A percentile compares a stretch with the other conserved stretches of the same genome.
Conservation (phyloP, 2,888 invertebrate genomes). For the Spicauda simplicius region DNA sequence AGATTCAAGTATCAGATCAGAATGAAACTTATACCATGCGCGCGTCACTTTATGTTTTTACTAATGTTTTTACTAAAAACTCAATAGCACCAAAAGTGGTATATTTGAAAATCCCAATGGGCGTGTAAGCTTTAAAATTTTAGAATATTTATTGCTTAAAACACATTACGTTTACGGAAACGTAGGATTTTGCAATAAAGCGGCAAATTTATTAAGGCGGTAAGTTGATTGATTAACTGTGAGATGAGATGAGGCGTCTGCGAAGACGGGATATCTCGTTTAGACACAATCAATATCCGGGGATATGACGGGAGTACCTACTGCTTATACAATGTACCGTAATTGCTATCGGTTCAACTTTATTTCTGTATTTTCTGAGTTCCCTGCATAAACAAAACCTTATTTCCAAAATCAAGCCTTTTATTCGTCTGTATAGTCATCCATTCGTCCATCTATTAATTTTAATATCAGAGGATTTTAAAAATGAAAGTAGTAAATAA, state of each 20-base stretch:
- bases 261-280: conserved; percentile 42
- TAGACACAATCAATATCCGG: conserved; percentile 49
- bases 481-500: too few relatives aligned
- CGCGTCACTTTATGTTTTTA: too few relatives aligned
- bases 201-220: conserved; percentile 43
- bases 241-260: conserved; percentile 44
- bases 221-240: conserved; percentile 47
- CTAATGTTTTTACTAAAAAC: too few relatives aligned
- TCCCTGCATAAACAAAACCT: too few relatives aligned
- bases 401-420: too few relatives aligned
- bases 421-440: too few relatives aligned
- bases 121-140: background rate
- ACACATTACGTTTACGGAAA: background rate
- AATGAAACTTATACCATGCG: too few relatives aligned
- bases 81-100: too few relatives aligned
- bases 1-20: too few relatives aligned
- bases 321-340: conserved; percentile 4
- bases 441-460: too few relatives aligned
- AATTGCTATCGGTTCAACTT: background rate
- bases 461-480: too few relatives aligned
- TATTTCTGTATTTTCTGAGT: background rate
- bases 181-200: conserved; percentile 21
- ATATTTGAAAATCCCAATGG: background rate
- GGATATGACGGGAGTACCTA: background rate
- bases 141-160: background rate